Base-by-base conservation (phyloP, 2,113 vertebrate species). In the Sylvietta virens region DNA sequence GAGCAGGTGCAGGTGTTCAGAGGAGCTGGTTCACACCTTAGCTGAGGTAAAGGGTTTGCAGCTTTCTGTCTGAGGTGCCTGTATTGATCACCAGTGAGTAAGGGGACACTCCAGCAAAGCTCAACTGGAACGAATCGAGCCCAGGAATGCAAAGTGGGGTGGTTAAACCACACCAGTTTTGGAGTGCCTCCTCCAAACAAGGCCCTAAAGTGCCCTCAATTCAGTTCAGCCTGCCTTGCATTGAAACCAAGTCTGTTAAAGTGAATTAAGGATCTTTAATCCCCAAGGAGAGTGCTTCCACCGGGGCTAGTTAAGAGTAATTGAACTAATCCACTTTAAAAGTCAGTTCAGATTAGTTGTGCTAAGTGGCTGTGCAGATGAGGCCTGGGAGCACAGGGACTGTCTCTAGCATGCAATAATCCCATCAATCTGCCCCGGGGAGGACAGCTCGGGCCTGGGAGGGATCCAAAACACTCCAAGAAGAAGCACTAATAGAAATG, bases 281-380 rank as follows among this genome's bases (percentile, higher is more conserved):
- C 89, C 89, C 88, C 50, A 9, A 76, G 86, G 91, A 94, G 86
- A 85, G 73, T 0, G 53, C 60, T 96, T 94, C 93, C 84, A 94
- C 91, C 61, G 1, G 83, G 91, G 82, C 86, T 86, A 84, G 95
- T 96, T 93, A 92, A 95, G 83, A 95, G 91, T 88, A 96, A 95
- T 96, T 96, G 94, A 97, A 96, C 69, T 97, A 97, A 97, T 96
- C 94, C 94, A 95, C 93, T 97, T 97, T 95, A 92, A 94, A 95
- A 97, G 95, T 96, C 96, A 94, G 64, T 81, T 74, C 76, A 15
- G 96, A 94, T 95, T 95, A 95, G 94, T 78, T 23, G 91, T 44
- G 86, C 88, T 92, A 28, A 93, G 91, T 86, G 95, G 92, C 88
- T 27, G 79, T 40, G 82, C 86, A 81, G 96, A 96, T 90, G 95